Base-by-base conservation (phyloP, 35 echinoderm and acorn worm species). In the Amphiura filiformis region DNA sequence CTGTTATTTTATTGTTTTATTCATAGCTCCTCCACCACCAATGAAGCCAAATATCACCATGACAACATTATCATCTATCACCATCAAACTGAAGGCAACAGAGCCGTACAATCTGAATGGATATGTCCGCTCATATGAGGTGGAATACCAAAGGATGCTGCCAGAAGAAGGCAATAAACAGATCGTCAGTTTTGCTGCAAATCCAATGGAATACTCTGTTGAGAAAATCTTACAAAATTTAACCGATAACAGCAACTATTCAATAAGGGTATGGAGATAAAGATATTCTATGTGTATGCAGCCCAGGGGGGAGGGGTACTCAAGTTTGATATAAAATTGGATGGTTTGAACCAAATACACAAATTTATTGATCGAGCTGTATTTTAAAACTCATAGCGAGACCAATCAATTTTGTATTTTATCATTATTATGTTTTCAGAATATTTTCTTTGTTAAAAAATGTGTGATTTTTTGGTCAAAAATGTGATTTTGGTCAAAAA, bases 41-140 rank as follows among this genome's bases (percentile, higher is more conserved):
- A 32, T 15, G 13, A 83, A 14, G 39, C 38, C 52, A 22, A 83
- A 39, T 34, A 23, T 83, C 41, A 22, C 31, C 23, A 0, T 39
- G 17, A 83, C 39, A 31, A 83, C 81, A 14, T 32, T 26, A 52
- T 32, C 31, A 26, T 83, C 81, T 7, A 40, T 83, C 38, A 56
- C 39, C 26, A 1, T 83, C 15, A 38, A 1, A n/a, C 32, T 47
- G 0, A 47, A 31, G 31, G 81, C 81, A 34, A 32, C 81, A 17
- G 32, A 39, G 32, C 81, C 81, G 3, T 52, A 83, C 34, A 83
- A 83, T 57, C 81, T 83, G 15, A 83, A 83, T 33, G 81, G 81
- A 26, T 34, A 49, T 47, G 20, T 83, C 14, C 40, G 81, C 34
- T 47, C 40, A 4, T 83, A 83, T 34, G 26, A 49, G 3, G 34